Conservation (phyloP, 2,797 vertebrate species). For the Peromyscus eremicus region DNA sequence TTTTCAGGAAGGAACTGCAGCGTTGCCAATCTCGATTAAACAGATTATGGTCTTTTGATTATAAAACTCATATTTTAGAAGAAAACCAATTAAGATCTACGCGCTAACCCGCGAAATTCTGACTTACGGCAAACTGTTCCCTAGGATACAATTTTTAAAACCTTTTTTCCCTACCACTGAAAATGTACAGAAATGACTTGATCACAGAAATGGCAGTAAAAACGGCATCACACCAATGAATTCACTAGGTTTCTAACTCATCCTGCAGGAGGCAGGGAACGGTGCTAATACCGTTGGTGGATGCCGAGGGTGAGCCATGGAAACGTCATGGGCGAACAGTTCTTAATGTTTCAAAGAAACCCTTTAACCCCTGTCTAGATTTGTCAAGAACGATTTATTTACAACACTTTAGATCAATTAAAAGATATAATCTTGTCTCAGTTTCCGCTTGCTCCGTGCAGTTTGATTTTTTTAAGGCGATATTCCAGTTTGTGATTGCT, state of each 20-base stretch:
- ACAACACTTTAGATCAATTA: constrained; percentile 94
- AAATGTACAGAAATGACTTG: constrained; percentile 89
- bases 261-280: constrained; percentile 82
- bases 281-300: constrained; percentile 81
- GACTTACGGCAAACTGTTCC: constrained; percentile 85
- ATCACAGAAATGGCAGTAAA: constrained; percentile 90
- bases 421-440: constrained; percentile 92
- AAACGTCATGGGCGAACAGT: constrained; percentile 87
- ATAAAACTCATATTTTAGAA: constrained; percentile 75
- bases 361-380: constrained; percentile 92
- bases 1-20: constrained; percentile 86
- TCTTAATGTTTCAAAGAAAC: constrained; percentile 90
- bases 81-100: constrained; percentile 82
- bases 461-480: constrained; percentile 98
- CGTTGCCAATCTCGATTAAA: constrained; percentile 81
- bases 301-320: constrained; percentile 85
- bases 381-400: constrained; percentile 95
- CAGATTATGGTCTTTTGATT: constrained; percentile 77
- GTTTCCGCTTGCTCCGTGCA: constrained; percentile 93
- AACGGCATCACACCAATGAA: constrained; percentile 88
- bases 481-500: constrained; percentile 95
- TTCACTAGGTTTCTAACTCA: constrained; percentile 86
- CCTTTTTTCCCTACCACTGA: constrained; percentile 81
- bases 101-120: constrained; percentile 84
- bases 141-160: constrained; percentile 86